Percentiles rank a stretch among this genome's conserved stretches.
Conservation (phyloP, 1,140 invertebrate species). For the Rhagoletis pomonella region DNA sequence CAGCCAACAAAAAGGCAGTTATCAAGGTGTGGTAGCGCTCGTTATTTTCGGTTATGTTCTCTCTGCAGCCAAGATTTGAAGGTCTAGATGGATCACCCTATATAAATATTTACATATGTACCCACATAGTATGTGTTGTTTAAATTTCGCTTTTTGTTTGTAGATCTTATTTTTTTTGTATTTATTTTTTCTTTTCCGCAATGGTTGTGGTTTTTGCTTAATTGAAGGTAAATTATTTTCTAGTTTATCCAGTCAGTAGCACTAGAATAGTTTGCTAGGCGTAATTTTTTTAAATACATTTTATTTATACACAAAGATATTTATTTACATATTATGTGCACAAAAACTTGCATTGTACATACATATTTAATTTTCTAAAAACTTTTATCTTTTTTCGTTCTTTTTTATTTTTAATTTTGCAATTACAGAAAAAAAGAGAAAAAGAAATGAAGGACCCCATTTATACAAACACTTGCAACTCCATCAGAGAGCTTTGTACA, state of each 20-base stretch:
- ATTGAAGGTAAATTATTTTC: background rate
- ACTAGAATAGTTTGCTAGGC: background rate
- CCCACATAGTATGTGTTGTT: too few relatives aligned
- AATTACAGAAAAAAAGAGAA: conserved; percentile 44
- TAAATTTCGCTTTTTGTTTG: too few relatives aligned
- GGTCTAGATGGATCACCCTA: too few relatives aligned
- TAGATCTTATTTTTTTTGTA: background rate
- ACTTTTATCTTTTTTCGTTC: background rate
- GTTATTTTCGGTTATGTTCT: too few relatives aligned
- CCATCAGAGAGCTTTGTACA: conserved; percentile 13
- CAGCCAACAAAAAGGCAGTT: too few relatives aligned
- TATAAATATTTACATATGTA: too few relatives aligned
- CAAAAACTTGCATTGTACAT: background rate
- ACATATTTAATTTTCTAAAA: conserved; percentile 1
- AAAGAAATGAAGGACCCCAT: conserved; percentile 12
- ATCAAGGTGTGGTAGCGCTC: too few relatives aligned
- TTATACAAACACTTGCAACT: background rate
- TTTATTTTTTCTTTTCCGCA: background rate
- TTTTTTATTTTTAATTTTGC: background rate
- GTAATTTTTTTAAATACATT: background rate
- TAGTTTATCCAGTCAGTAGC: background rate
- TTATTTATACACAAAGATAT: background rate
- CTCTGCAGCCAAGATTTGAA: too few relatives aligned
- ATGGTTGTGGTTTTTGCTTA: too few relatives aligned
- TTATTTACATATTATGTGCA: background rate